Conservation (phyloP, 2,113 vertebrate genomes). For the Varanus salvator region DNA sequence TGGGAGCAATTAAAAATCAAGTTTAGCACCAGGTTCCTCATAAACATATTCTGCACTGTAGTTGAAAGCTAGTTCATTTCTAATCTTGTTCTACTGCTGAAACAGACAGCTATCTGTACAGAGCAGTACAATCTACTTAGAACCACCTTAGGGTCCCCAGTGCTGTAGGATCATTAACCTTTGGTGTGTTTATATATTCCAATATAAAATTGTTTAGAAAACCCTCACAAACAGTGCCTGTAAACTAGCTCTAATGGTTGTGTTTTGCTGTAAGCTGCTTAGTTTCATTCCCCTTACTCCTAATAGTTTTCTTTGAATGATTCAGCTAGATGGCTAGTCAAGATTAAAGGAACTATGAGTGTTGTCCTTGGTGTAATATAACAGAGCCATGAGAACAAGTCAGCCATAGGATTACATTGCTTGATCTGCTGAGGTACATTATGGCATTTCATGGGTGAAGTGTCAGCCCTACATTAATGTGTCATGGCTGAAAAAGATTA, state of each 20-base stretch:
- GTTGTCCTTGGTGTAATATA: constrained; percentile 19
- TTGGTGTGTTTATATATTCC: neutral
- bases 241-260: neutral
- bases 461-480: constrained; percentile 26
- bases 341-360: constrained; percentile 41
- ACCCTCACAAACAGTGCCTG: neutral
- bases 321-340: constrained; percentile 40
- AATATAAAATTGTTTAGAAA: neutral
- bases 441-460: constrained; percentile 55
- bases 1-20: neutral
- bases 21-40: neutral
- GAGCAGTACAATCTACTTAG: neutral
- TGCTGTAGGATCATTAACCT: neutral
- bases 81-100: neutral
- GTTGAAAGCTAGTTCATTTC: neutral
- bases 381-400: constrained; percentile 45
- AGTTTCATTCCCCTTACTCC: constrained; percentile 9
- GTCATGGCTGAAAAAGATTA: neutral
- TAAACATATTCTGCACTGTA: neutral
- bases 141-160: neutral
- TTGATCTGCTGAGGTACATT: constrained; percentile 36
- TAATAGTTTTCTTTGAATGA: constrained; percentile 24
- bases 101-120: neutral
- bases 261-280: constrained; percentile 31
- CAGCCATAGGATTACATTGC: constrained; percentile 16